Conservation (phyloP, 2,888 invertebrate species). For the Drosophila mimica region DNA sequence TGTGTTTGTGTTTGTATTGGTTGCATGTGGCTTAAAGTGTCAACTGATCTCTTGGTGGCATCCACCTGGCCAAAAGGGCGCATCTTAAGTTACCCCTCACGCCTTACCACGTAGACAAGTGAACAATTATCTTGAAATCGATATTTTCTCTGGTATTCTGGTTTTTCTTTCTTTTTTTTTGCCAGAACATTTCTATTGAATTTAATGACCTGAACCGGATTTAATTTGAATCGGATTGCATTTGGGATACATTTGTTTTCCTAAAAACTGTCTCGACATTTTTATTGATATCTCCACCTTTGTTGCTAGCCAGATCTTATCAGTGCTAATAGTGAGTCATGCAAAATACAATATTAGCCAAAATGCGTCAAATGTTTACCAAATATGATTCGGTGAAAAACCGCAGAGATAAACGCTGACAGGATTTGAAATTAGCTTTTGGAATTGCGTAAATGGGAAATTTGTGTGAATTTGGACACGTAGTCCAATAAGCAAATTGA, state of each 20-base stretch:
- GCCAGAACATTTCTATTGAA: slow-evolving; percentile 72
- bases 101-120: slow-evolving; percentile 35
- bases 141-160: slow-evolving; percentile 49
- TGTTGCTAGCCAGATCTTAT: slow-evolving; percentile 62
- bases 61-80: slow-evolving; percentile 32
- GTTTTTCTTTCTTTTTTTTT: slow-evolving; percentile 26
- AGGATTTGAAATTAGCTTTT: slow-evolving; percentile 56
- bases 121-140: slow-evolving; percentile 70
- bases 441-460: slow-evolving; percentile 34
- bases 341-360: slow-evolving; percentile 39
- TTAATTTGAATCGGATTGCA: slow-evolving; percentile 38
- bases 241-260: slow-evolving; percentile 50
- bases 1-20: slow-evolving; percentile 23
- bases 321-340: slow-evolving; percentile 61
- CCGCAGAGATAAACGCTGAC: slow-evolving; percentile 39
- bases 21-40: slow-evolving; percentile 18
- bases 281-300: slow-evolving; percentile 63
- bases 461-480: slow-evolving; percentile 57
- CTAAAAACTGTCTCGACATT: slow-evolving; percentile 65
- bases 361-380: slow-evolving; percentile 50
- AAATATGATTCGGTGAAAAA: slow-evolving; percentile 22
- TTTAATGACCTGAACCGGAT: slow-evolving; percentile 40
- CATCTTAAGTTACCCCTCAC: slow-evolving; percentile 53
- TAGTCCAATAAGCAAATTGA: slow-evolving; percentile 32
- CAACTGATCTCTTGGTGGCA: slow-evolving; percentile 37